Base-by-base conservation (phyloP, 2,113 vertebrate genomes). In the Empidonax alnorum region DNA sequence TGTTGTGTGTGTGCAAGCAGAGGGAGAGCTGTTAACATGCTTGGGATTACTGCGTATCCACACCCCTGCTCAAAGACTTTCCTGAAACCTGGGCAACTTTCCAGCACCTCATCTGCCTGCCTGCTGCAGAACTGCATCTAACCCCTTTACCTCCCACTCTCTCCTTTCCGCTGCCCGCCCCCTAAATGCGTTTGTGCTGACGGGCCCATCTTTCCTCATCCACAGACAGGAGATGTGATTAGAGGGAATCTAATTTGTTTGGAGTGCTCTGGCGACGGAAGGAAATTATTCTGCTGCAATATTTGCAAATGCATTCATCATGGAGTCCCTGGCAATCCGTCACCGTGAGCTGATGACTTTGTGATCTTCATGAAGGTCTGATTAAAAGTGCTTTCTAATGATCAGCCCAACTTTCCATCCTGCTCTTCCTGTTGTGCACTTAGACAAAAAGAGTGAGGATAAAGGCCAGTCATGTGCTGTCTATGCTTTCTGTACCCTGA, bases 221-320 rank as follows among this genome's bases (percentile, higher is more conserved):
- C 90, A 87, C 84, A 96, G 96, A 96, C 95, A 97, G 94, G 95
- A 97, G 96, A 98, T 98, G 95, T 98, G 97, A 98, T 98, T 98
- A 98, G 97, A 98, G 89, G 59, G 96, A 98, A 98, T 98, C 97
- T 98, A 98, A 98, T 98, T 98, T 98, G 97, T 98, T 98, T 98
- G 93, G 97, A 98, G 97, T 96, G 97, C 96, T 98, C 96, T 94
- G 97, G 97, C 83, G 84, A 97, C 93, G 90, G 97, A 97, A 97
- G 97, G 94, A 98, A 98, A 98, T 98, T 98, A 98, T 98, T 98
- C 97, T 93, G 94, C 97, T 96, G 97, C 97, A 97, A 97, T 97
- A 98, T 98, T 98, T 98, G 98, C 96, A 98, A 98, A 98, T 98
- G 97, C 97, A 97, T 98, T 98, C 97, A 98, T 98, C 98, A 98